Base-by-base conservation (phyloP, 2,797 vertebrate species). In the Sorex maritimensis region DNA sequence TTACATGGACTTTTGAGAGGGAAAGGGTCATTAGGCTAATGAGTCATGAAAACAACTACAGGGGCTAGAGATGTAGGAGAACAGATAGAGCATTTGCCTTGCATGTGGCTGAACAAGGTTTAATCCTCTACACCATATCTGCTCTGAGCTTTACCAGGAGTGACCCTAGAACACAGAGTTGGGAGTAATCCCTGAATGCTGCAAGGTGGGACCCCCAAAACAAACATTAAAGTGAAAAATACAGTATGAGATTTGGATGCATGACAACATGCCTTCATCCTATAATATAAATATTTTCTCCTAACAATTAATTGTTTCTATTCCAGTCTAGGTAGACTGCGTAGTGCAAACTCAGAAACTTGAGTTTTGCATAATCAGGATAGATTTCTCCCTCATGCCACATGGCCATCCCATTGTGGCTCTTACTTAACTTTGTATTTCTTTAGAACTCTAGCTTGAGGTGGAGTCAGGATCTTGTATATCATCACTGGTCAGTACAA, bases 11-110 rank as follows among this genome's bases (percentile, higher is more conserved):
- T 88, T 49, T 14, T 83, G 46, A 23, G 58, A 55, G 52, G 52
- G 52, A 55, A 17, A 55, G 52, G 17, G 11, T 44, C 41, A 34
- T 15, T 55, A 78, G 13, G 23, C 78, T 74, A 81, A 52, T 52
- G 13, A 0, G 7, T 88, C 58, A 88, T 84, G 28, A 81, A 83
- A 89, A 49, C n/a, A 52, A 55, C 46, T 85, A 46, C 26, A 86
- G 46, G 12, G 83, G 19, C 8, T 12, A 15, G 52, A 55, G 17
- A 55, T 10, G 17, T 13, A 55, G 52, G 13, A 55, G 17, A 55
- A 14, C 52, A 55, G 52, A 55, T 55, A 55, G 52, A 55, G 17
- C 17, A 55, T 55, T 55, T 55, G 17, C 52, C 52, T 55, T 55
- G 13, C 52, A 55, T 17, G 17, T 44, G 17, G 17, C 52, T 15